Percentiles rank a stretch among this genome's conserved stretches.
These are phyloP conservation scores for Machimus rusticus DNA, from an alignment of 2,888 invertebrate genomes.

Conservation along the genomic window DNA sequence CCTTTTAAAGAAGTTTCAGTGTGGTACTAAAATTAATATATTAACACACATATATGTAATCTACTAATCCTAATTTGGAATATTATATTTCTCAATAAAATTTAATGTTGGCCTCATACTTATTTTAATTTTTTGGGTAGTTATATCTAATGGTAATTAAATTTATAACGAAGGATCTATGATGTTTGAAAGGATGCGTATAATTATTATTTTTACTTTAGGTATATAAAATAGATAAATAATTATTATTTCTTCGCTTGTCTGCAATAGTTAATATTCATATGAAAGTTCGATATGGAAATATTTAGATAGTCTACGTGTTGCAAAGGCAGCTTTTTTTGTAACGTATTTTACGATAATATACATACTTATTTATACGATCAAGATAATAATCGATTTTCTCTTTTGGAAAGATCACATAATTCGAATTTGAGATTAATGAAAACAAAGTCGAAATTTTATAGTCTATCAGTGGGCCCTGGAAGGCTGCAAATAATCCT, in stretches of 20 bases:
- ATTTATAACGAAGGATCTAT: no score
- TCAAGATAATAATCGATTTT: neutral
- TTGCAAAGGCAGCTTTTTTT: neutral
- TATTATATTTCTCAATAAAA: neutral
- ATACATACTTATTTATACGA: neutral
- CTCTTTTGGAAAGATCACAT: neutral
- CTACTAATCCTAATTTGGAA: neutral
- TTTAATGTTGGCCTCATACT: neutral
- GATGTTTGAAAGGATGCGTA: no score
- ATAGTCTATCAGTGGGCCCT: neutral
- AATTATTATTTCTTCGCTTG: no score
- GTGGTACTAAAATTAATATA: neutral
- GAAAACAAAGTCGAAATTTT: conserved; percentile 29
- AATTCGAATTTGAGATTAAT: conserved; percentile 12
- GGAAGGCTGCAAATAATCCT: conserved; percentile 28
- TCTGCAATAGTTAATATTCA: no score
- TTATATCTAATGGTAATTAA: no score
- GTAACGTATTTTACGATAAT: neutral
- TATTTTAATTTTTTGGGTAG: no score
- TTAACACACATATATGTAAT: neutral
- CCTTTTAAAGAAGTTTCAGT: neutral
- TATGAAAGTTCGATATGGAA: no score
- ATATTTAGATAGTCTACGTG: neutral
- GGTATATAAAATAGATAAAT: no score
- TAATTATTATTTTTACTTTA: no score